Evolutionary conservation across 2,113 vertebrate species (phyloP).

Genomic region (Collichthys lucidus): DNA sequence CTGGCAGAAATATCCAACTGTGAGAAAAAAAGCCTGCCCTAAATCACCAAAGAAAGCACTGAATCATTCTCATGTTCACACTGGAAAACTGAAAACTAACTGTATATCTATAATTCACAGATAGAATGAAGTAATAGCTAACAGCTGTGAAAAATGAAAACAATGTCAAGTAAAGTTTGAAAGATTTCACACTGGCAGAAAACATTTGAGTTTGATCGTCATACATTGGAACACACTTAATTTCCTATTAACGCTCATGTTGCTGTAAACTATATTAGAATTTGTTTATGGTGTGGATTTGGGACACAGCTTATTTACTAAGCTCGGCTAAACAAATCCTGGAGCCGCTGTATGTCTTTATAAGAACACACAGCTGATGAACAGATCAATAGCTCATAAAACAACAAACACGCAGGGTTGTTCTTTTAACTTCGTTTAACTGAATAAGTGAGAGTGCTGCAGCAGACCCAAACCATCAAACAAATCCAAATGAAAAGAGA

Average conservation of each 20-base stretch:
- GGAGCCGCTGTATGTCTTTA: background rate
- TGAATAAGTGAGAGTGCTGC: background rate
- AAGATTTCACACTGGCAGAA: background rate
- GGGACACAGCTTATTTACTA: constrained; percentile 1
- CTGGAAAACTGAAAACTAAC: background rate
- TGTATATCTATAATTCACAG: background rate
- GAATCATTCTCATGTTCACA: background rate
- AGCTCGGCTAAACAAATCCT: background rate
- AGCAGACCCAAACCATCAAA: background rate
- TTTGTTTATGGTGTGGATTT: background rate
- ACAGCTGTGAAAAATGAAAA: background rate
- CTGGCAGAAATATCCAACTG: background rate
- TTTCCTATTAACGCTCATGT: background rate
- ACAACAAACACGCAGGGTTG: background rate
- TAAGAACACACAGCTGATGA: background rate
- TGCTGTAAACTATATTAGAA: background rate
- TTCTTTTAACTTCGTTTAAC: background rate
- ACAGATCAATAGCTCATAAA: background rate
- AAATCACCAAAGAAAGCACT: background rate
- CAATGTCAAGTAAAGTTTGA: background rate
- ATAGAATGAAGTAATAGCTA: background rate
- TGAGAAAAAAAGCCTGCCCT: background rate
- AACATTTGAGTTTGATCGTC: background rate
- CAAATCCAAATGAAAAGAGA: background rate
- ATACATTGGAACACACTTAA: background rate